phyloP scores from a whole-genome alignment of 2,113 vertebrate species.

The Onychostruthus taczanowskii region DNA sequence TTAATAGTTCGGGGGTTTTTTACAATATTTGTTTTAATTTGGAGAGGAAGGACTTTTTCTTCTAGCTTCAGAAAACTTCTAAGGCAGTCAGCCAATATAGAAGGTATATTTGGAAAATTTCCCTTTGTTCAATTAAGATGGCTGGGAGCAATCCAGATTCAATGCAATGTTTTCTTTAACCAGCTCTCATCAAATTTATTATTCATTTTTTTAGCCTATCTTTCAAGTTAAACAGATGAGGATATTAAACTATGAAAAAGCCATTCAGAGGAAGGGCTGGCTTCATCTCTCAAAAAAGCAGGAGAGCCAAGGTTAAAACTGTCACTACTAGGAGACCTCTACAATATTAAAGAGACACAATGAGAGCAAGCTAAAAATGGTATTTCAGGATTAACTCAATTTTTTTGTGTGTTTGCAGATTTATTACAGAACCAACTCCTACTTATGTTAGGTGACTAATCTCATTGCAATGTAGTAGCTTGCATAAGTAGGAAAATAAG shows the following conservation, averaged over 20 bases:
- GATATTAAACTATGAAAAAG: slow-evolving; percentile 17
- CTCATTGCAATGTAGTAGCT: slow-evolving; percentile 24
- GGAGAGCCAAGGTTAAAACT: slow-evolving; percentile 27
- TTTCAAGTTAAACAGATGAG: slow-evolving; percentile 32
- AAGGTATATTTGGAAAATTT: slow-evolving; percentile 53
- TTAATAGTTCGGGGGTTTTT: not conserved
- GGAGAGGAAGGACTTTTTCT: not conserved
- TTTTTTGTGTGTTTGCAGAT: slow-evolving; percentile 16
- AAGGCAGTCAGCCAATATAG: not conserved
- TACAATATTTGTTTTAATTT: not conserved
- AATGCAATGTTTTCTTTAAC: slow-evolving; percentile 19
- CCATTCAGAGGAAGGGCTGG: not conserved
- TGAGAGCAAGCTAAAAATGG: slow-evolving; percentile 41
- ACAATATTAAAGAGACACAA: slow-evolving; percentile 40
- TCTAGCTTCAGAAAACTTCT: not conserved
- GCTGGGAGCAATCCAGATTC: slow-evolving; percentile 32
- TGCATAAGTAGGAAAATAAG: not conserved
- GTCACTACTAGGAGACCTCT: slow-evolving; percentile 19
- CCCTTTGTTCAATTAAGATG: slow-evolving; percentile 55
- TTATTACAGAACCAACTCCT: slow-evolving; percentile 43
- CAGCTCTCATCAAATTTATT: slow-evolving; percentile 34
- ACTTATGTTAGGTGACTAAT: slow-evolving; percentile 53
- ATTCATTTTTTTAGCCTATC: not conserved
- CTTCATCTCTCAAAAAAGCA: not conserved
- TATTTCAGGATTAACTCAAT: not conserved